phyloP scores from a whole-genome alignment of 1,140 invertebrate genomes.

The Nephila pilipes region DNA sequence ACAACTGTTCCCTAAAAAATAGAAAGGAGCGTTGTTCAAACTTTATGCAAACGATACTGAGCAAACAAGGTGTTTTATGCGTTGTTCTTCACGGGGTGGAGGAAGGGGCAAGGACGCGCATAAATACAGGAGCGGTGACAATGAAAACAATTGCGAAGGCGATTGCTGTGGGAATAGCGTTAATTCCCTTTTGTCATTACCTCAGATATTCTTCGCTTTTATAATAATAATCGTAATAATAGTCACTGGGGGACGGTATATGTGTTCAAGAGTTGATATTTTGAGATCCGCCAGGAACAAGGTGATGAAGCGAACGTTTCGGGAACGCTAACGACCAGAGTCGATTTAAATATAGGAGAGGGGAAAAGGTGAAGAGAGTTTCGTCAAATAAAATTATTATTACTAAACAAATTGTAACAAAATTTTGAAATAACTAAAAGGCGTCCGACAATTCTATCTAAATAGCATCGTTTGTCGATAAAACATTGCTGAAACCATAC shows the following conservation, averaged over 20 bases:
- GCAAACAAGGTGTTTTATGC: slow-evolving; percentile 13
- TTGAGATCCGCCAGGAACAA: neutral
- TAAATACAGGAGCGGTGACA: slow-evolving; percentile 1
- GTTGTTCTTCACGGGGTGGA: neutral
- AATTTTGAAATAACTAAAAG: no score
- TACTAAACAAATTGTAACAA: no score
- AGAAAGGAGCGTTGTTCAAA: neutral
- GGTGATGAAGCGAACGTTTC: neutral
- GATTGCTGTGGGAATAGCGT: slow-evolving; percentile 39
- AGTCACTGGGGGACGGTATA: neutral
- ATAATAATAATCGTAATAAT: slow-evolving; percentile 41
- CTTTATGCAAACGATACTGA: neutral
- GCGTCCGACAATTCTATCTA: no score
- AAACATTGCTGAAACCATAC: no score
- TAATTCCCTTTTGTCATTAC: slow-evolving; percentile 55
- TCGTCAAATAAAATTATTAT: no score
- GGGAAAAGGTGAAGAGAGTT: no score
- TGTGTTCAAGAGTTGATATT: neutral
- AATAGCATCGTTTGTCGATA: no score
- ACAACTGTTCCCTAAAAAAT: neutral
- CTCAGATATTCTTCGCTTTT: neutral
- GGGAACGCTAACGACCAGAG: no score
- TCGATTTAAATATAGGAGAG: no score
- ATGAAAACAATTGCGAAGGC: neutral
- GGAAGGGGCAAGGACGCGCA: neutral